phyloP scores from a whole-genome alignment of 2,888 invertebrate genomes.

The Omphaloscelis lunosa region DNA sequence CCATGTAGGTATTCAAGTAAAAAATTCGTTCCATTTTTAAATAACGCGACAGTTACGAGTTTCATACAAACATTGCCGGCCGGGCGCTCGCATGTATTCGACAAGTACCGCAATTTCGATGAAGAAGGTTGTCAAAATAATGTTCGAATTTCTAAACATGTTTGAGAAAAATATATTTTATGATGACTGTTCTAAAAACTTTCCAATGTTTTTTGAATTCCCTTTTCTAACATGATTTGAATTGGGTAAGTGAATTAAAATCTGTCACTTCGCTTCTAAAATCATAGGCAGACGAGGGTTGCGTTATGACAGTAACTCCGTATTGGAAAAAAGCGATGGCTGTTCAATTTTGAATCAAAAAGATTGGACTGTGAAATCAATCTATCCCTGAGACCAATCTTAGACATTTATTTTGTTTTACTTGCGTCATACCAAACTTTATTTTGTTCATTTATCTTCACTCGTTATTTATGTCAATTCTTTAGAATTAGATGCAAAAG shows the following conservation, averaged over 20 bases:
- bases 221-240: background rate
- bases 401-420: background rate
- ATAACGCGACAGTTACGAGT: no score
- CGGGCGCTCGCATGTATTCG: no score
- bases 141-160: no score
- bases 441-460: background rate
- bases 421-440: background rate
- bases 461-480: background rate
- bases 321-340: background rate
- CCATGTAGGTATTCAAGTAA: no score
- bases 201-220: background rate
- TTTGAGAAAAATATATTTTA: background rate
- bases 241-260: constrained; percentile 9
- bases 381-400: background rate
- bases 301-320: background rate
- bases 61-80: no score
- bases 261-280: constrained; percentile 35
- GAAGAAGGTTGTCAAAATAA: no score
- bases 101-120: no score
- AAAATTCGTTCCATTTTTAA: no score
- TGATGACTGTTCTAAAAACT: background rate
- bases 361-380: background rate
- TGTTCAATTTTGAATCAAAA: constrained; percentile 12
- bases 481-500: background rate
- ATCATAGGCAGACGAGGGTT: constrained; percentile 42